Evolutionary conservation across 2,797 vertebrate genomes (phyloP).

Genomic region (Gymnodraco acuticeps): DNA sequence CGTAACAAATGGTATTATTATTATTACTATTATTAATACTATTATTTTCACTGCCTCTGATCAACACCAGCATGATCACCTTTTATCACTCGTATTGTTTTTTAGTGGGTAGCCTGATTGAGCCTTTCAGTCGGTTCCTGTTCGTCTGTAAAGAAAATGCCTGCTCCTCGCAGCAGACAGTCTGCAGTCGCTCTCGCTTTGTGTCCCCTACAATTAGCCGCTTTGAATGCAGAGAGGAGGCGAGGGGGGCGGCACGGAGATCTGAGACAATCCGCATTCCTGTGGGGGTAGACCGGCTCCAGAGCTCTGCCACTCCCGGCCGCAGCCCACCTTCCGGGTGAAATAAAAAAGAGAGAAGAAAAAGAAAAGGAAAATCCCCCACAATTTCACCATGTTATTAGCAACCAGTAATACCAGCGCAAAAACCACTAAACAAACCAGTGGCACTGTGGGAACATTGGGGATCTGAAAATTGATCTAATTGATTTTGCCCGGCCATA

Average conservation of each 20-base stretch:
- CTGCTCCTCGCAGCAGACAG: conserved; percentile 76
- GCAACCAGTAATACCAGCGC: conserved; percentile 57
- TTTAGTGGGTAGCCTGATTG: conserved; percentile 35
- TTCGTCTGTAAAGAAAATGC: conserved; percentile 60
- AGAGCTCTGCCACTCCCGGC: conserved; percentile 88
- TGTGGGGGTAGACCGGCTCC: conserved; percentile 96
- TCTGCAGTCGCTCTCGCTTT: conserved; percentile 81
- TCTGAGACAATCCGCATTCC: conserved; percentile 93
- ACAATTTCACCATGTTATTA: conserved; percentile 71
- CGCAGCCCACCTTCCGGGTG: conserved; percentile 83
- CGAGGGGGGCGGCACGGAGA: conserved; percentile 87
- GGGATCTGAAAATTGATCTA: conserved; percentile 43
- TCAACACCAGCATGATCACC: neutral
- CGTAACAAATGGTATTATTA: neutral
- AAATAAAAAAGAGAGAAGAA: conserved; percentile 41
- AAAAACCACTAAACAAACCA: conserved; percentile 62
- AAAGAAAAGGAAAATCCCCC: conserved; percentile 55
- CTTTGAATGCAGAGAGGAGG: conserved; percentile 88
- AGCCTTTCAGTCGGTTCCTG: conserved; percentile 56
- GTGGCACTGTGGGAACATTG: conserved; percentile 34
- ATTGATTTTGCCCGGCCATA: conserved; percentile 52
- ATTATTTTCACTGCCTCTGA: neutral
- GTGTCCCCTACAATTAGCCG: conserved; percentile 86
- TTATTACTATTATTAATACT: conserved; percentile 19
- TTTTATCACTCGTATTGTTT: conserved; percentile 15